These are phyloP conservation scores for Eudemis profundana DNA, from an alignment of 2,888 invertebrate species.

Conservation along the genomic window DNA sequence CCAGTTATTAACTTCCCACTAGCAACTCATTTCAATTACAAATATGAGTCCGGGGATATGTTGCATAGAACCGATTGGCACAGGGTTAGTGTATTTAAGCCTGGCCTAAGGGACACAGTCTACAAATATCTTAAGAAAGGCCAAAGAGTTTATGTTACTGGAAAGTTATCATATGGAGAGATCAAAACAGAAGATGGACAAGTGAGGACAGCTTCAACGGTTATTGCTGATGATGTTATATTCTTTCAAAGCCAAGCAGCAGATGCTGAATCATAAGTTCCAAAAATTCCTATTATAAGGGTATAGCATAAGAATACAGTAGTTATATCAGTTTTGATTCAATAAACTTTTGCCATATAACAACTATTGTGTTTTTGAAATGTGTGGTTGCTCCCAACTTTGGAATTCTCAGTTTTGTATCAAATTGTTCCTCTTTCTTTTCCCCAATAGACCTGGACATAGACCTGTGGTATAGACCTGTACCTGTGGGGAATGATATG, in stretches of 20 bases:
- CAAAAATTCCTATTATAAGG: slow-evolving; percentile 24
- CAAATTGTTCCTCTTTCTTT: too few species aligned
- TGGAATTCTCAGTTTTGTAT: too few species aligned
- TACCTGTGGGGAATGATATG: too few species aligned
- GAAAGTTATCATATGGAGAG: slow-evolving; percentile 94
- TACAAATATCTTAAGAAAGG: slow-evolving; percentile 94
- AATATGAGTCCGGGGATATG: slow-evolving; percentile 91
- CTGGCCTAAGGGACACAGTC: slow-evolving; percentile 91
- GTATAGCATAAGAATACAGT: slow-evolving; percentile 35
- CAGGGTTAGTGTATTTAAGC: slow-evolving; percentile 93
- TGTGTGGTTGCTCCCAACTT: too few species aligned
- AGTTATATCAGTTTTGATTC: slow-evolving; percentile 20
- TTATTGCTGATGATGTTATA: slow-evolving; percentile 95
- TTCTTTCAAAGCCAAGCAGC: slow-evolving; percentile 87
- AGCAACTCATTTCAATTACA: slow-evolving; percentile 95
- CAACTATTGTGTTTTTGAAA: too few species aligned
- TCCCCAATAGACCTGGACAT: too few species aligned
- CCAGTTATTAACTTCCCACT: slow-evolving; percentile 95
- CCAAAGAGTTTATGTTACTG: slow-evolving; percentile 92
- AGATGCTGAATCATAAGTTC: slow-evolving; percentile 48
- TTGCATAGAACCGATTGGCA: slow-evolving; percentile 97
- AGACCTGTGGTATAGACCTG: too few species aligned
- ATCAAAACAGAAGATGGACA: slow-evolving; percentile 91
- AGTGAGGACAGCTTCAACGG: slow-evolving; percentile 89
- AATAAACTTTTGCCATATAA: slow-evolving; percentile 27